Base-by-base conservation (phyloP, 2,113 vertebrate genomes). In the Hypocryptadius cinnamomeus region DNA sequence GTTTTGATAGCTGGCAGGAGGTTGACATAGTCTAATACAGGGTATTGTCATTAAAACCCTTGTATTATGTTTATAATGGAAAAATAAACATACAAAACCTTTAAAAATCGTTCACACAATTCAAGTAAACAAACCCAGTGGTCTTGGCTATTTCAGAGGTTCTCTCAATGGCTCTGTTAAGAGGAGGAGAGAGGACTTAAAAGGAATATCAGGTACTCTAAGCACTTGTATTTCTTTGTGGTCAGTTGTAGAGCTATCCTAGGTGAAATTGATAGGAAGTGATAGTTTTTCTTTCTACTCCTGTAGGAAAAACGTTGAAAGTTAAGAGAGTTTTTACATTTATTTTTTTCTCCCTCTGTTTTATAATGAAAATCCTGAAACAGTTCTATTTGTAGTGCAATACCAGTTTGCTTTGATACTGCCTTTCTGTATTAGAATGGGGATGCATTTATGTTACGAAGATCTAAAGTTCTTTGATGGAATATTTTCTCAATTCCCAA, bases 1-100 rank as follows among this genome's bases (percentile, higher is more conserved):
- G 10, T 95, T 95, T 94, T 95, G 85, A 85, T 92, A 91, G 89
- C 93, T 92, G 94, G 84, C 92, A 76, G 79, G 89, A 93, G 92
- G 94, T 66, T 92, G 89, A 96, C 94, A 91, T 78, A 87, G 88
- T 78, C 69, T 86, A 88, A 96, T 95, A 88, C 69, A 88, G 83
- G 56, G 56, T 83, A 93, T 96, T 96, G 92, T 93, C 56, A 71
- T 90, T 92, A 84, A 94, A 92, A 8, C 81, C 3, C 3, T 82
- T 87, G 53, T 72, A 79, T 90, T 94, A 59, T 92, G 76, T 89
- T 93, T 93, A 92, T 92, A 94, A 66, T 73, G 76, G 81, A 47
- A 94, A 94, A 93, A 79, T 93, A 96, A 96, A 91, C 92, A 88
- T 47, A 90, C 64, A 89, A 69, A 93, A 56, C 64, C 74, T 68